These are phyloP conservation scores for Sminthurides aquaticus DNA, from an alignment of 2,888 invertebrate genomes.

Conservation along the genomic window DNA sequence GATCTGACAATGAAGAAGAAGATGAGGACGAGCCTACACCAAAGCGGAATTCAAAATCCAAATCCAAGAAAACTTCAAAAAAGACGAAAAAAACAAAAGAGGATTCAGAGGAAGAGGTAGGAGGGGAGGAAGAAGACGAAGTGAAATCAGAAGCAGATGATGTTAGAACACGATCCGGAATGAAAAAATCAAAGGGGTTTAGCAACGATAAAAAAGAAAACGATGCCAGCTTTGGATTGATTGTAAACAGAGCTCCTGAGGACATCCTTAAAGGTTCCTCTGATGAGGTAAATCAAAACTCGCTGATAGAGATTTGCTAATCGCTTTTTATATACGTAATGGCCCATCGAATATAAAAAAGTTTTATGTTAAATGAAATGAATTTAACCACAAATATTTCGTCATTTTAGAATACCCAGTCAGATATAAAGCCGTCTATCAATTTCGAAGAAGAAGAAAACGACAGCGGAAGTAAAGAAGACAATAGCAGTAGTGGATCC, in stretches of 20 bases:
- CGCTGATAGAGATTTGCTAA: too few species aligned
- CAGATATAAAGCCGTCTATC: too few species aligned
- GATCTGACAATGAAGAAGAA: background rate
- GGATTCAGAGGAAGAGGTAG: background rate
- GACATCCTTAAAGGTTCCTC: background rate
- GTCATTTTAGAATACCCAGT: too few species aligned
- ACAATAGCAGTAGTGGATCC: background rate
- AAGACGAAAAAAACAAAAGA: slow-evolving; percentile 14
- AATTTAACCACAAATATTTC: too few species aligned
- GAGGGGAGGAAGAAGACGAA: slow-evolving; percentile 1
- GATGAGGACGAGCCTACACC: background rate
- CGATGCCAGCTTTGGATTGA: background rate
- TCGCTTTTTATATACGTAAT: too few species aligned
- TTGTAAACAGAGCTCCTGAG: background rate
- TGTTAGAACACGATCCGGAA: background rate
- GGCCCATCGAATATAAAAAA: too few species aligned
- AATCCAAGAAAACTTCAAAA: slow-evolving; percentile 20
- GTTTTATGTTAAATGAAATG: too few species aligned
- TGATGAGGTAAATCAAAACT: background rate
- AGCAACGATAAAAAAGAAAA: background rate
- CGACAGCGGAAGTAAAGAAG: background rate
- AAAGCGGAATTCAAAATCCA: slow-evolving; percentile 11
- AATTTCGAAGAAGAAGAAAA: slow-evolving; percentile 4
- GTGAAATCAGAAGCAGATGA: background rate
- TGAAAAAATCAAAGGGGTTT: background rate